Percentiles rank a stretch among this genome's conserved stretches.
phyloP scores from a whole-genome alignment of 30 jellyfish, hydroid and myxozoan species.

The Sanderia malayensis region DNA sequence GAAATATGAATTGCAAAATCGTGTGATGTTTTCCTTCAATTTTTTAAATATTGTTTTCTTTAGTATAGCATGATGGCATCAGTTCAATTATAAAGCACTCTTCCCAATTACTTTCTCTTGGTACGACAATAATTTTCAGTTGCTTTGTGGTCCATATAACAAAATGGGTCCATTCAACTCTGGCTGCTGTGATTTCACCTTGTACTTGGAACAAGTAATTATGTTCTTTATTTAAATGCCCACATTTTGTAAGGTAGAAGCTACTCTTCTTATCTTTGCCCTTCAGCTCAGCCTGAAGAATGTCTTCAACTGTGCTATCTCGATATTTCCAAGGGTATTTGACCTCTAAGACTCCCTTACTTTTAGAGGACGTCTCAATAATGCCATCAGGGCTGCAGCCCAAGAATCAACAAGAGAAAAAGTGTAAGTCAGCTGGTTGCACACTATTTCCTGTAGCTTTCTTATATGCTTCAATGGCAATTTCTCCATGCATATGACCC shows the following conservation, averaged over 20 bases:
- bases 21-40: neutral
- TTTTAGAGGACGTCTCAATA: too few relatives aligned
- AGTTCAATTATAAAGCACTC: conserved; percentile 11
- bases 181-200: conserved; percentile 22
- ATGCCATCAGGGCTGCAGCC: too few relatives aligned
- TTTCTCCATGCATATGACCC: too few relatives aligned
- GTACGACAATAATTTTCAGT: neutral
- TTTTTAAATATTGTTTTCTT: neutral
- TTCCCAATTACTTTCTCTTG: neutral
- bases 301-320: neutral
- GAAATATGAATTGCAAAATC: neutral
- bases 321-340: conserved; percentile 2
- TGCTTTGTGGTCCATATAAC: too few relatives aligned
- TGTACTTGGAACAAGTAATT: conserved; percentile 28
- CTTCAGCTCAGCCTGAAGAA: conserved; percentile 5
- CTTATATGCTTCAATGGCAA: too few relatives aligned
- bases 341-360: conserved; percentile 14
- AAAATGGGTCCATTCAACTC: too few relatives aligned
- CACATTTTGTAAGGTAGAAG: conserved; percentile 11
- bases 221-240: conserved; percentile 6
- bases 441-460: too few relatives aligned
- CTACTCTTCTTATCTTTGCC: neutral
- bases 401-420: too few relatives aligned
- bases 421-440: too few relatives aligned
- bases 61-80: conserved; percentile 16